Evolutionary conservation across 2,888 invertebrate species (phyloP).

Genomic region (Tenodera sinensis): DNA sequence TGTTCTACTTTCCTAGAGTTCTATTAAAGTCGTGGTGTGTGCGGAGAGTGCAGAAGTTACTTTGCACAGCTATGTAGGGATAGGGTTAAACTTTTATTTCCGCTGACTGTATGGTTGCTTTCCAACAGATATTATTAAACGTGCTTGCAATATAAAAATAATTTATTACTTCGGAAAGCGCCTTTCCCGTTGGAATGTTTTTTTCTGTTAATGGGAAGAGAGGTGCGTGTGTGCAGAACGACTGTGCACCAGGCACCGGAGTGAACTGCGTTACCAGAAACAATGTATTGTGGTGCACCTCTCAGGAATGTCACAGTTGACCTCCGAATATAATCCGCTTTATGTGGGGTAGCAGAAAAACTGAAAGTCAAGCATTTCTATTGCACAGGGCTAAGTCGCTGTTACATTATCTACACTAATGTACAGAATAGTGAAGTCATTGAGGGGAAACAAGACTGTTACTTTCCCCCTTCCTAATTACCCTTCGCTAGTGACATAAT

Average conservation of each 20-base stretch:
- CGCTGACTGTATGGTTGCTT: background rate
- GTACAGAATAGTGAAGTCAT: no score
- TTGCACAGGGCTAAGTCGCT: no score
- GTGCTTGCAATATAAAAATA: background rate
- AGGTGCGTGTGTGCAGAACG: background rate
- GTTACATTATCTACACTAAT: no score
- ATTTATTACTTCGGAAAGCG: background rate
- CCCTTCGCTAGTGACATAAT: no score
- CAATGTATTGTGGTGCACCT: background rate
- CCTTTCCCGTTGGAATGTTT: background rate
- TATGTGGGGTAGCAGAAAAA: no score
- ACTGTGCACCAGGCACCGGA: background rate
- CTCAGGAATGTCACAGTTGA: background rate
- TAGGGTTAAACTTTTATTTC: background rate
- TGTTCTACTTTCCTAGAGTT: no score
- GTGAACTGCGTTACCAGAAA: background rate
- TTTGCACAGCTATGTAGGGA: no score
- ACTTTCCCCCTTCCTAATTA: no score
- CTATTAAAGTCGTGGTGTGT: no score
- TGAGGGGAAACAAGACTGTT: no score
- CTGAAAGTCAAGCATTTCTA: no score
- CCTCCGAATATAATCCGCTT: background rate
- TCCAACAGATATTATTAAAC: background rate
- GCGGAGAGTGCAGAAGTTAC: no score
- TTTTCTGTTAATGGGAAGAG: background rate